Evolutionary conservation across 2,797 vertebrate species (phyloP).

Genomic region (Anas bernieri): DNA sequence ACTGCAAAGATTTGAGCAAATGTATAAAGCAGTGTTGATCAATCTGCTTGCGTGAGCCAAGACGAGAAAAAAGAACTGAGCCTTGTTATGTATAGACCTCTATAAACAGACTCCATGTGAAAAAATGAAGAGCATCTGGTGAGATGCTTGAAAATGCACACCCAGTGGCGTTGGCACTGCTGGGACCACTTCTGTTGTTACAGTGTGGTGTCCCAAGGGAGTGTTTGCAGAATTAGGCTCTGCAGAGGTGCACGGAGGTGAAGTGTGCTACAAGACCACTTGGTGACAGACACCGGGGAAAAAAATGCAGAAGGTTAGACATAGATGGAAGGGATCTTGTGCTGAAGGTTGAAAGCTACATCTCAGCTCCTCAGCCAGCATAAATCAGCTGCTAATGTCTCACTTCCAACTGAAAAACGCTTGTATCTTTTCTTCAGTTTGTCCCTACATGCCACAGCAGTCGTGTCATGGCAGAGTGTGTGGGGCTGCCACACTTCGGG

Average conservation of each 20-base stretch:
- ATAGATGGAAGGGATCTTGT: background rate
- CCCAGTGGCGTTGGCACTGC: background rate
- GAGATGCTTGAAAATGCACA: background rate
- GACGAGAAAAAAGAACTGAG: background rate
- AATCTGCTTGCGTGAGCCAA: background rate
- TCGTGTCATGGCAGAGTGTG: accelerated
- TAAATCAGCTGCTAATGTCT: background rate
- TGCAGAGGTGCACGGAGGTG: background rate
- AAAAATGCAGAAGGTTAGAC: background rate
- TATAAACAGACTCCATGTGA: background rate
- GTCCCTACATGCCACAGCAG: accelerated
- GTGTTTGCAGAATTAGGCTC: background rate
- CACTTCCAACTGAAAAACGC: background rate
- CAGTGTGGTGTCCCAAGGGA: background rate
- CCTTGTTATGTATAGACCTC: accelerated
- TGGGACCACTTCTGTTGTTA: background rate
- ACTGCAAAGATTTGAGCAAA: background rate
- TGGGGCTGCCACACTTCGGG: background rate
- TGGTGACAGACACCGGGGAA: background rate
- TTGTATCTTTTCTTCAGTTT: background rate
- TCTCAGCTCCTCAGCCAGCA: background rate
- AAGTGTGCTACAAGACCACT: background rate
- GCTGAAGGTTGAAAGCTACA: background rate
- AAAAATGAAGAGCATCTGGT: background rate
- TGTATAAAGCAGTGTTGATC: background rate